A percentile compares a stretch with the other conserved stretches of the same genome.
Conservation (phyloP, 30 jellyfish, hydroid and myxozoan species). For the Clytia hemisphaerica region DNA sequence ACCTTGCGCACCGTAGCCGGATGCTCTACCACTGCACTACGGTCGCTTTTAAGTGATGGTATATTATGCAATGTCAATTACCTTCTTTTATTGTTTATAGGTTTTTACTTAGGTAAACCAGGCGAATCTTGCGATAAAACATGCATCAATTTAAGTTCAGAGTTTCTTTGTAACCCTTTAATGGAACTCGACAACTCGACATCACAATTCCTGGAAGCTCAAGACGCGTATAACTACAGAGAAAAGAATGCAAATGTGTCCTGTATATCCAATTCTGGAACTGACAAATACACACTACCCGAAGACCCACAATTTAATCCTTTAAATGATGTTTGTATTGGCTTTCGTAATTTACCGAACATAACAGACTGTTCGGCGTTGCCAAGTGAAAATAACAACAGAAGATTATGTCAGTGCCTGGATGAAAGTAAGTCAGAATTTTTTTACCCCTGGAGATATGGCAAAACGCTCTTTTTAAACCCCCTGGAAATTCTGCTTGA, state of each 20-base stretch:
- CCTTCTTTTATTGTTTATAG: no score
- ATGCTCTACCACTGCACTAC: no score
- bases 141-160: no score
- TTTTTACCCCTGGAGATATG: background rate
- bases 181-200: no score
- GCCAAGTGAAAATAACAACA: background rate
- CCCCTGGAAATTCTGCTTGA: no score
- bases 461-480: background rate
- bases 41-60: no score
- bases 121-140: no score
- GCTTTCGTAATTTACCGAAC: background rate
- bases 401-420: slow-evolving; percentile 9
- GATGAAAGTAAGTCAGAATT: slow-evolving; percentile 7
- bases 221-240: background rate
- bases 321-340: background rate
- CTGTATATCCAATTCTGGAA: background rate
- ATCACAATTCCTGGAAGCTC: background rate
- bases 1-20: no score
- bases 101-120: no score
- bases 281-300: background rate
- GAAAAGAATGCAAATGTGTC: background rate
- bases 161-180: no score
- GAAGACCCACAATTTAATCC: background rate
- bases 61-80: no score
- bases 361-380: background rate